Conservation (phyloP, 2,113 vertebrate genomes). For the Mastomys natalensis region DNA sequence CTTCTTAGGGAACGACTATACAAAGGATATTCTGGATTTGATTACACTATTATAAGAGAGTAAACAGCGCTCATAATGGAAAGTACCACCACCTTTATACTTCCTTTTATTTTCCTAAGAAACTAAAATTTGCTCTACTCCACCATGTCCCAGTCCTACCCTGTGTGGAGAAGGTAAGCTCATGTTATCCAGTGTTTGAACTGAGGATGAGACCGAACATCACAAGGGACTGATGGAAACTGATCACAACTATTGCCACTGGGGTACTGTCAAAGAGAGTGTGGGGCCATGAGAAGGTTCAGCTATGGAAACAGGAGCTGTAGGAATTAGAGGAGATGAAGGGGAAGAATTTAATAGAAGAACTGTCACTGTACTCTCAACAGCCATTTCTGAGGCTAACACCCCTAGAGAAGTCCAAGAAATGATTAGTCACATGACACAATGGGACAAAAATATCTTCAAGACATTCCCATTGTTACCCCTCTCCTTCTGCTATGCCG, state of each 20-base stretch:
- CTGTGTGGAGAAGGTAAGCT: background rate
- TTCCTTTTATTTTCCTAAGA: background rate
- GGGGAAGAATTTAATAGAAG: background rate
- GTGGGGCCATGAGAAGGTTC: background rate
- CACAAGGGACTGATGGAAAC: background rate
- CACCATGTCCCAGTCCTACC: background rate
- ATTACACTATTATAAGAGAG: background rate
- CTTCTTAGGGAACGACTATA: background rate
- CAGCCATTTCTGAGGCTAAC: background rate
- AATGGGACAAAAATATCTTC: background rate
- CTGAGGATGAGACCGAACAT: background rate
- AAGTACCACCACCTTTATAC: background rate
- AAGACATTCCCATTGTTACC: background rate
- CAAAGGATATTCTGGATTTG: conserved; percentile 29
- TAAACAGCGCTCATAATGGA: background rate
- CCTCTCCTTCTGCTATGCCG: background rate
- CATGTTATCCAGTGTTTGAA: background rate
- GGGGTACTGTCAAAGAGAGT: background rate
- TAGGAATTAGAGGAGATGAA: background rate
- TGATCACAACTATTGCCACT: background rate
- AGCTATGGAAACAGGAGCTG: background rate
- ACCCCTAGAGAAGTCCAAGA: background rate
- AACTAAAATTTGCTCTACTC: background rate
- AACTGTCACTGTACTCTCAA: background rate
- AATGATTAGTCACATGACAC: background rate